Conservation (phyloP, 1,140 invertebrate species). For the Leptinotarsa defecta region DNA sequence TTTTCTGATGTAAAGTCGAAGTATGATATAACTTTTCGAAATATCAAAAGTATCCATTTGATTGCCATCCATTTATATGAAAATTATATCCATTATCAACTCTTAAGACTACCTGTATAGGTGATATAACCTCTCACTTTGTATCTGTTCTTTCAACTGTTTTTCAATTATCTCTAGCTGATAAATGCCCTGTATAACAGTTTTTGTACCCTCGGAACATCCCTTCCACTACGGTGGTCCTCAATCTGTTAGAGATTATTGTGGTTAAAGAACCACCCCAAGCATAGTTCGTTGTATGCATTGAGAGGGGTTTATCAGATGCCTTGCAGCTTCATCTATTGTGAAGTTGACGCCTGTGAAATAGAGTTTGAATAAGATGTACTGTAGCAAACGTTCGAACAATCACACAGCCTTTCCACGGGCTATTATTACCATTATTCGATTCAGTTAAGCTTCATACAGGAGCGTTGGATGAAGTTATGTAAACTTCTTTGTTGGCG, state of each 20-base stretch:
- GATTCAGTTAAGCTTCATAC: constrained; percentile 19
- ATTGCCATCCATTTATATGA: too few species aligned
- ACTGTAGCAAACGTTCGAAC: constrained; percentile 18
- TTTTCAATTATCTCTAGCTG: too few species aligned
- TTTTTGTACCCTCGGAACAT: not conserved
- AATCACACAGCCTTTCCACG: constrained; percentile 30
- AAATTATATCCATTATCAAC: too few species aligned
- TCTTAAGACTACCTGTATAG: too few species aligned
- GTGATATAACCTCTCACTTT: too few species aligned
- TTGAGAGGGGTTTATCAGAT: constrained; percentile 31
- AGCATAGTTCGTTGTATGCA: constrained; percentile 24
- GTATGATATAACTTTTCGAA: too few species aligned
- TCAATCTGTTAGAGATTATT: constrained; percentile 36
- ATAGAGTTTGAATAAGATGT: constrained; percentile 35
- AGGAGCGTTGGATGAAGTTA: constrained; percentile 17
- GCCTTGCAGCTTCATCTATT: constrained; percentile 34
- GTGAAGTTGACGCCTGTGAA: constrained; percentile 37
- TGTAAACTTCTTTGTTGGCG: constrained; percentile 14
- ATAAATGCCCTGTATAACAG: too few species aligned
- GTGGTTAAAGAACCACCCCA: constrained; percentile 29
- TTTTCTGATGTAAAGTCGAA: too few species aligned
- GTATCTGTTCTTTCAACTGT: too few species aligned
- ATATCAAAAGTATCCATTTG: too few species aligned
- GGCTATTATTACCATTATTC: constrained; percentile 29
- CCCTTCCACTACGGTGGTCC: constrained; percentile 23